These are phyloP conservation scores for Pygoscelis adeliae DNA, from an alignment of 2,113 vertebrate species.

Conservation along the genomic window DNA sequence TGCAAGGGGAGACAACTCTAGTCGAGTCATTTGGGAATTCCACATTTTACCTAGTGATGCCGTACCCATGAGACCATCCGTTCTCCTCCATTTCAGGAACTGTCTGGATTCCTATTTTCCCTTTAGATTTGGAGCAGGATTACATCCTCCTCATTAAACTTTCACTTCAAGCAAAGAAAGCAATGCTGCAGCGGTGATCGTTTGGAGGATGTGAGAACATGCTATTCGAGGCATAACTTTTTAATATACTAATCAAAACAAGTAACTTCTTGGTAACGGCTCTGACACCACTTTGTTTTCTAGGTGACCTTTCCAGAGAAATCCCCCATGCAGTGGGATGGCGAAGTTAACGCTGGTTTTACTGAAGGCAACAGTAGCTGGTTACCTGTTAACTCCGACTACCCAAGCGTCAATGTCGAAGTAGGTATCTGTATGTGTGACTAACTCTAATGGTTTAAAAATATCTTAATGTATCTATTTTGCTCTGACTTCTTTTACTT, in stretches of 20 bases:
- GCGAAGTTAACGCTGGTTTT: conserved; percentile 84
- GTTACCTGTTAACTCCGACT: conserved; percentile 84
- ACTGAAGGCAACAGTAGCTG: conserved; percentile 84
- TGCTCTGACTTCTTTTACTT: not conserved
- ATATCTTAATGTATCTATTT: not conserved
- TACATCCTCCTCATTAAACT: not conserved
- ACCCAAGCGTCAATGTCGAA: conserved; percentile 84
- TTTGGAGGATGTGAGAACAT: not conserved
- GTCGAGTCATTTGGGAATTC: not conserved
- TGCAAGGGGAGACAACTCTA: not conserved
- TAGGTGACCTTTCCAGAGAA: conserved; percentile 74
- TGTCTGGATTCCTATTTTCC: not conserved
- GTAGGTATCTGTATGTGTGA: conserved; percentile 71
- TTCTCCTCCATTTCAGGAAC: not conserved
- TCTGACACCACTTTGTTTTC: not conserved
- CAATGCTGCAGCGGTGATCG: not conserved
- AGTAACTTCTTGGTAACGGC: not conserved
- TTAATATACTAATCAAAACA: not conserved
- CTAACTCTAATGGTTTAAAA: not conserved
- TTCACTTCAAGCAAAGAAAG: not conserved
- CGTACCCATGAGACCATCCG: not conserved
- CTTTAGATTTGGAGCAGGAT: not conserved
- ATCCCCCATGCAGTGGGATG: conserved; percentile 95
- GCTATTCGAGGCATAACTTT: not conserved
- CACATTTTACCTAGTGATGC: rapidly evolving